Percentiles rank a stretch among this genome's conserved stretches.
Evolutionary conservation across 2,113 vertebrate genomes (phyloP).

Genomic region (western clawed frog (Xenopus tropicalis)): UCB_Xtro_10.0 CM004452.2:49136501-49137000

Average conservation of each 20-base stretch:
- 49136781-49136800: conserved; percentile 78
- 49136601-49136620: no score
- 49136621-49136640: no score
- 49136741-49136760: no score
- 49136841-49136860: conserved; percentile 82
- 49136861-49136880: conserved; percentile 83
- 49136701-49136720: not conserved
- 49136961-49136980: conserved; percentile 78
- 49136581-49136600: no score
- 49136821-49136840: conserved; percentile 76
- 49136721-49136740: not conserved
- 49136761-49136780: conserved; percentile 78
- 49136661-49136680: no score
- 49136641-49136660: no score
- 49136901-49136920: conserved; percentile 77
- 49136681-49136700: not conserved
- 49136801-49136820: conserved; percentile 82
- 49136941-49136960: conserved; percentile 77
- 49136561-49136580: no score
- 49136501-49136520: no score
- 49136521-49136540: no score
- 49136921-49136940: conserved; percentile 75
- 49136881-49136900: conserved; percentile 88
- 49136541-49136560: no score
- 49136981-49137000: conserved; percentile 80